These are phyloP conservation scores for Mamestra brassicae DNA, from an alignment of 2,888 invertebrate genomes.

Conservation along the genomic window DNA sequence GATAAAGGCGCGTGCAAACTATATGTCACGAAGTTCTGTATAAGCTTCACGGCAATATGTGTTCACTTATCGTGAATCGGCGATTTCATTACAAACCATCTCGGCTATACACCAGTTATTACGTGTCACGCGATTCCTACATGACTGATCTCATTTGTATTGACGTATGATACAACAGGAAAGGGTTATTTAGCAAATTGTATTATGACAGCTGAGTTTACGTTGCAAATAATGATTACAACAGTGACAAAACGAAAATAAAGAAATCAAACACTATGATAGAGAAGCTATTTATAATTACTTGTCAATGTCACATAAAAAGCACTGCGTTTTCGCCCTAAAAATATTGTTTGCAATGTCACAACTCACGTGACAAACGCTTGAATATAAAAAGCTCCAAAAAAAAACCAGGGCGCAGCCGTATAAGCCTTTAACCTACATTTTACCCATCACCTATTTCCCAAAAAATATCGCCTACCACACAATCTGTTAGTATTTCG, in stretches of 20 bases:
- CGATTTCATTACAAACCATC: conserved; percentile 58
- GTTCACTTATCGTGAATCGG: conserved; percentile 51
- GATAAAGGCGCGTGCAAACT: conserved; percentile 54
- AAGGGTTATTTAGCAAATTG: conserved; percentile 40
- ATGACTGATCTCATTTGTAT: conserved; percentile 52
- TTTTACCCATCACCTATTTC: conserved; percentile 45
- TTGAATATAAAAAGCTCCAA: neutral
- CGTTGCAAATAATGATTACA: conserved; percentile 19
- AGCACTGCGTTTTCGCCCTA: neutral
- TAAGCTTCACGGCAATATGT: conserved; percentile 42
- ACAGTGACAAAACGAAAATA: conserved; percentile 7
- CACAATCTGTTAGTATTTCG: conserved; percentile 50
- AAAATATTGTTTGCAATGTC: neutral
- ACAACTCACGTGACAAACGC: neutral
- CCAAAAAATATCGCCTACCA: conserved; percentile 36
- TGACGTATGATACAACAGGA: conserved; percentile 26
- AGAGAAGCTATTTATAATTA: neutral
- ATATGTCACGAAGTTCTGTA: conserved; percentile 57
- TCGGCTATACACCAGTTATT: conserved; percentile 39
- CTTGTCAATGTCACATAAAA: neutral
- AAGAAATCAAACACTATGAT: neutral
- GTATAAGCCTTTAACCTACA: conserved; percentile 14
- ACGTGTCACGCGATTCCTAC: conserved; percentile 47
- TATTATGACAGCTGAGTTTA: conserved; percentile 4
- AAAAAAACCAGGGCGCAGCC: neutral